Evolutionary conservation across 2,888 invertebrate species (phyloP), one percentile per base, ranked within the genome.

Genomic region (Auanema sp.): DNA sequence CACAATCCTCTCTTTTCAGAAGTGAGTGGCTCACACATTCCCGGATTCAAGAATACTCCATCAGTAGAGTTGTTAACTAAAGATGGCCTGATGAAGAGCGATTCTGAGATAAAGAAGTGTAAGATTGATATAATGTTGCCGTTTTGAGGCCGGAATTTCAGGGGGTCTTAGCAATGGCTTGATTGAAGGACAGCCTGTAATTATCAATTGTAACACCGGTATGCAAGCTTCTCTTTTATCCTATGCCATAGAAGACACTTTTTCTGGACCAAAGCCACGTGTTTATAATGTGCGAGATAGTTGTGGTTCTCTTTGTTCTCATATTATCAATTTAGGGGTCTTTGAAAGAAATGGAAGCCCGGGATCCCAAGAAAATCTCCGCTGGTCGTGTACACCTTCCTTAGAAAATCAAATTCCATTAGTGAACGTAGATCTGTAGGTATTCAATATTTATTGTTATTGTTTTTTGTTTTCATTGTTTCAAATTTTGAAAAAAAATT

Each of bases 281-380:
- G 53, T 76, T 16, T 75, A 75, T 43, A 74, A 72, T 53, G 69
- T 67, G 53, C 25, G 60, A 25, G 33, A 4, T 23, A 33, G 12
- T 16, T 49, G 16, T n/a, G 50, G 16, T 16, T 25, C 24, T 23
- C 16, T 42, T 5, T 6, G 16, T 41, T 16, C 10, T 42, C 25
- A 54, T 43, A 6, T 24, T 10, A 10, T 53, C 25, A 23, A 33
- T 72, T 44, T 51, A 76, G 76, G 79, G 79, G 25, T 76, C 78
- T 40, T 54, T 80, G 58, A 80, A 78, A 63, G 80, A 80, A 61
- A 69, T 80, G 72, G 80, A 78, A 61, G 43, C 65, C 21, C 60
- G 79, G 24, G 76, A 66, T 21, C 80, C 80, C 52, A 76, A 76
- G 62, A 69, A 72, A 42, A 79, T 80, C 25, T 72, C 72, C 21